These are phyloP conservation scores for Acrocephalus kingi DNA, from an alignment of 2,113 vertebrate species.

Conservation along the genomic window DNA sequence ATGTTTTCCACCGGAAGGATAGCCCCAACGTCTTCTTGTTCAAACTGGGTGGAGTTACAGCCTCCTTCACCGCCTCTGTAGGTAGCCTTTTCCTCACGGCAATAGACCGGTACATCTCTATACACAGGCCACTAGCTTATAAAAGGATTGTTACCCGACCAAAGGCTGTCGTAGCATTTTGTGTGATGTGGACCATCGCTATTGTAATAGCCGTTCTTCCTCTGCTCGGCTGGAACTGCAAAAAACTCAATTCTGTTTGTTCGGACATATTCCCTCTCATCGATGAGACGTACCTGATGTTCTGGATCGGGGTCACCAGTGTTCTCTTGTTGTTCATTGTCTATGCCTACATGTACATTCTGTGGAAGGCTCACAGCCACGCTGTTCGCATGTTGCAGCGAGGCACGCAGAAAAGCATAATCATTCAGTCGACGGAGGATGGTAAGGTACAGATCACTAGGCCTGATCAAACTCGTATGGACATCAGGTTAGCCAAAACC, in stretches of 20 bases:
- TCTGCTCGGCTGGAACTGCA: constrained; percentile 99
- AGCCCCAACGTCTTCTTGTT: constrained; percentile 95
- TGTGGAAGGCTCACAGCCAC: constrained; percentile 98
- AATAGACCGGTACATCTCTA: constrained; percentile 98
- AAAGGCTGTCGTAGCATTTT: constrained; percentile 97
- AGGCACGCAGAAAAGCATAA: constrained; percentile 95
- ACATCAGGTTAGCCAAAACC: constrained; percentile 98
- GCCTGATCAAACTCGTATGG: constrained; percentile 96
- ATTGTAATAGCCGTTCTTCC: constrained; percentile 95
- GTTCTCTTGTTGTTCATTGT: constrained; percentile 95
- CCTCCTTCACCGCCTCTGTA: constrained; percentile 95
- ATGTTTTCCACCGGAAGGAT: constrained; percentile 97
- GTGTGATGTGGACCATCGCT: constrained; percentile 97
- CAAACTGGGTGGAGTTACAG: constrained; percentile 96
- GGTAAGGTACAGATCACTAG: constrained; percentile 94
- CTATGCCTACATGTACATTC: constrained; percentile 98
- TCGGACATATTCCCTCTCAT: constrained; percentile 98
- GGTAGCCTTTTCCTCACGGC: constrained; percentile 98
- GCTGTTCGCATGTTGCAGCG: constrained; percentile 96
- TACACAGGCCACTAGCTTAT: constrained; percentile 94
- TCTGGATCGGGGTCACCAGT: constrained; percentile 97
- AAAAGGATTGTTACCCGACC: constrained; percentile 96
- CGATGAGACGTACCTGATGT: constrained; percentile 96
- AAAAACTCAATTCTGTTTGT: constrained; percentile 90
- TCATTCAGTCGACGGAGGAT: constrained; percentile 91